Percentiles rank a stretch among this genome's conserved stretches.
Conservation (phyloP, 2,888 invertebrate genomes). For the Megamerina dolium region DNA sequence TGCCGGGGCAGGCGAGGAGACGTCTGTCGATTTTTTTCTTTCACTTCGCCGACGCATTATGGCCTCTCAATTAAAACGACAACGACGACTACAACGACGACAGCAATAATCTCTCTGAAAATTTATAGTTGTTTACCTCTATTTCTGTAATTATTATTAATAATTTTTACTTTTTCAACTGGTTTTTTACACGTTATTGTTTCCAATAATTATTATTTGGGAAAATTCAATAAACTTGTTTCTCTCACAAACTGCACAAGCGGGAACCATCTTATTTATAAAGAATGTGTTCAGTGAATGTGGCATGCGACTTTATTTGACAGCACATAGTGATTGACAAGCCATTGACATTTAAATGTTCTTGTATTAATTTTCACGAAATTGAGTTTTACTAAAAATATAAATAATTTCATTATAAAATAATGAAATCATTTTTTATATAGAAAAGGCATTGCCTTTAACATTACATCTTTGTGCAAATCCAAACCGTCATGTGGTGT, state of each 20-base stretch:
- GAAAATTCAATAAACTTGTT: not conserved
- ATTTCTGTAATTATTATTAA: not conserved
- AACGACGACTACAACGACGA: not conserved
- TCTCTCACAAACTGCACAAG: not conserved
- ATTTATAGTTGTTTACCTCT: no score
- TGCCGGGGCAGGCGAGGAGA: constrained; percentile 56
- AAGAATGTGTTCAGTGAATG: constrained; percentile 4
- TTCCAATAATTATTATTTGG: not conserved
- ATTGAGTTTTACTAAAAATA: no score
- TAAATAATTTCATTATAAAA: no score
- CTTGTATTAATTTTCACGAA: no score
- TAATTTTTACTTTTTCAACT: not conserved
- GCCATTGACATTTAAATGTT: no score
- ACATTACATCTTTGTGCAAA: no score
- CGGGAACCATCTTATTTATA: constrained; percentile 11
- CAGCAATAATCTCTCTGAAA: no score
- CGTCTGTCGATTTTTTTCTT: constrained; percentile 58
- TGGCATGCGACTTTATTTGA: not conserved
- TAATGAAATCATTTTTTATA: no score
- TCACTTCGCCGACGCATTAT: constrained; percentile 70
- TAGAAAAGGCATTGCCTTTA: no score
- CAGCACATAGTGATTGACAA: no score
- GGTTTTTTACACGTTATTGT: not conserved
- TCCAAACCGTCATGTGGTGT: no score
- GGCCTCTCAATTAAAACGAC: not conserved